Evolutionary conservation across 35 echinoderm and acorn worm species (phyloP).

Genomic region (Amphiura filiformis): DNA sequence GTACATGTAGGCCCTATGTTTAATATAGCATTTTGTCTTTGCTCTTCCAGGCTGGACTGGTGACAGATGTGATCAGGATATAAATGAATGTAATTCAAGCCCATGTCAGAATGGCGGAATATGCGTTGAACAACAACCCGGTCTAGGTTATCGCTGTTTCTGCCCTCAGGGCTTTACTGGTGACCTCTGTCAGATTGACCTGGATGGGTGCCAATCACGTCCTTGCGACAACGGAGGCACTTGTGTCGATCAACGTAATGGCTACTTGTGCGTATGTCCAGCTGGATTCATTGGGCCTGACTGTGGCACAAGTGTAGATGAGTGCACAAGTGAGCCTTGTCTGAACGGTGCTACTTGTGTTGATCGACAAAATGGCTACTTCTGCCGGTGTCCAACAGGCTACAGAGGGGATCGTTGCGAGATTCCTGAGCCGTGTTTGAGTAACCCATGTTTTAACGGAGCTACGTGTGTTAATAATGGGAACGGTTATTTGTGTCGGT

Average conservation of each 20-base stretch:
- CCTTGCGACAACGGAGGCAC: slow-evolving; percentile 58
- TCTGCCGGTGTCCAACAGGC: slow-evolving; percentile 48
- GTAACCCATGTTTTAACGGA: slow-evolving; percentile 39
- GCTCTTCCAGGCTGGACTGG: slow-evolving; percentile 32
- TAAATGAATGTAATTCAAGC: slow-evolving; percentile 49
- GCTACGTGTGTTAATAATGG: slow-evolving; percentile 1
- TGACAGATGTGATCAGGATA: slow-evolving; percentile 33
- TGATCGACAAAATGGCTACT: slow-evolving; percentile 27
- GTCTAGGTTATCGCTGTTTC: slow-evolving; percentile 21
- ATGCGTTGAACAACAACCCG: slow-evolving; percentile 29
- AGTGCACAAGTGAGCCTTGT: slow-evolving; percentile 55
- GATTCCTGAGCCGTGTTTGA: slow-evolving; percentile 20
- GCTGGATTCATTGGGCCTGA: slow-evolving; percentile 51
- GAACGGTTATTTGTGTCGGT: not conserved
- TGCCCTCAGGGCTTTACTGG: slow-evolving; percentile 54
- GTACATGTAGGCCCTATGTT: too few species aligned
- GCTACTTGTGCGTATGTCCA: slow-evolving; percentile 65
- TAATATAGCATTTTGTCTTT: too few species aligned
- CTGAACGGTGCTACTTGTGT: slow-evolving; percentile 69
- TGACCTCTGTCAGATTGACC: slow-evolving; percentile 42
- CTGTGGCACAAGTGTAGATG: slow-evolving; percentile 55
- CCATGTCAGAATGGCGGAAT: slow-evolving; percentile 53
- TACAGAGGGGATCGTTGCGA: slow-evolving; percentile 70
- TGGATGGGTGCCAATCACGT: slow-evolving; percentile 52
- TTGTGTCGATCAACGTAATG: slow-evolving; percentile 45